These are phyloP conservation scores for Bungarus multicinctus DNA, from an alignment of 2,113 vertebrate genomes.

Conservation along the genomic window DNA sequence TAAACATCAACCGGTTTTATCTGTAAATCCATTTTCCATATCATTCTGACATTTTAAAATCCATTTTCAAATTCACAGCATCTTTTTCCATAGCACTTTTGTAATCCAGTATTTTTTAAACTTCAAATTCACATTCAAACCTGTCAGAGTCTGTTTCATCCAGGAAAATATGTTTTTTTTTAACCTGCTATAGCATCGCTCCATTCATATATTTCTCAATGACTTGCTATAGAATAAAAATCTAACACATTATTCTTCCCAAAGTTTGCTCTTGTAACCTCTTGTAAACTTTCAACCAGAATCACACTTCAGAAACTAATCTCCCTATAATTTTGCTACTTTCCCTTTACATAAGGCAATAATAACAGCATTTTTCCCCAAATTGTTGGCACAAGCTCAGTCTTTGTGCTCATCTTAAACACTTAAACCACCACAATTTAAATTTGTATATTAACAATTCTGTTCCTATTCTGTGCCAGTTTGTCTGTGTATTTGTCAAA, in stretches of 20 bases:
- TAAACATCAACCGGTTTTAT: background rate
- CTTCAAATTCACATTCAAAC: background rate
- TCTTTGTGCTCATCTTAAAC: background rate
- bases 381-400: background rate
- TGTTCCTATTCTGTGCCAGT: background rate
- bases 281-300: background rate
- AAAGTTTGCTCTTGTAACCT: background rate
- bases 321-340: background rate
- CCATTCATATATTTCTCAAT: background rate
- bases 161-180: background rate
- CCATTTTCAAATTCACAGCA: background rate
- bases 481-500: background rate
- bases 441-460: background rate
- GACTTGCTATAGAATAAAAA: background rate
- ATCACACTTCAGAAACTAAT: background rate
- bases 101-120: background rate
- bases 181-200: background rate
- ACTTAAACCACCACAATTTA: background rate
- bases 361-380: background rate
- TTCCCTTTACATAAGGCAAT: background rate
- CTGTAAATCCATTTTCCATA: background rate
- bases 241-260: background rate
- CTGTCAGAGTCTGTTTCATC: background rate
- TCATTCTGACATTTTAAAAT: background rate
- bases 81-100: background rate